Base-by-base conservation (phyloP, 1,140 invertebrate species). In the Atta texana region DNA sequence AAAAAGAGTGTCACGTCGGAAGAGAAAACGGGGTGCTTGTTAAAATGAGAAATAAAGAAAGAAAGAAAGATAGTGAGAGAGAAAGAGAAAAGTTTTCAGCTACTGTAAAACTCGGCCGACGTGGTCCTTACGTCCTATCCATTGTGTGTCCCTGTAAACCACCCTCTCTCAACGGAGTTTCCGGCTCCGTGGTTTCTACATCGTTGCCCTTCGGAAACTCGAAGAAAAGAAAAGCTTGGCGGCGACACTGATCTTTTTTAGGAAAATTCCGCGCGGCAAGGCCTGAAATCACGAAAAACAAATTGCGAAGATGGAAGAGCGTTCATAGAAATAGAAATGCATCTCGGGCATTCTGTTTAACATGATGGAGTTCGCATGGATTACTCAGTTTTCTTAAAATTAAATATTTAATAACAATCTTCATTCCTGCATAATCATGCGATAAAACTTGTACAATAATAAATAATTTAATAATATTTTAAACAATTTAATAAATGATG, bases 131-230 rank as follows among this genome's bases (percentile, higher is more conserved):
- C 80, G 80, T 84, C 74, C 14, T 31, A 69, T 21, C 61, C 68
- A 82, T 82, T 84, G 80, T 74, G 69, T 51, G 28, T 61, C 39
- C 39, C 55, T 55, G 69, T 74, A 34, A 84, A 84, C 69, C 28
- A 34, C 8, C 44, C 77, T 55, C 14, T 49, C 12, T 16, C 34
- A 39, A 28, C 68, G 7, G 18, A 84, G 28, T 74, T 84, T 84
- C 80, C 69, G 69, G 18, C 21, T 74, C 53, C 28, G 64, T 18
- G 63, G 76, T n/a, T 66, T 24, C 31, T 53, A 49, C 61, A 53
- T 49, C 21, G 34, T n/a, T 21, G 51, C 51, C n/a, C 28, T 44
- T 75, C 55, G 80, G 53, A 61, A 61, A 49, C 28, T n/a, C 39
- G 55, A 84, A 49, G 53, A 57, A 61, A 84, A 74, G 39, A 51